A percentile compares a stretch with the other conserved stretches of the same genome.
Conservation (phyloP, 2,888 invertebrate species). For the Aphidius colemani region DNA sequence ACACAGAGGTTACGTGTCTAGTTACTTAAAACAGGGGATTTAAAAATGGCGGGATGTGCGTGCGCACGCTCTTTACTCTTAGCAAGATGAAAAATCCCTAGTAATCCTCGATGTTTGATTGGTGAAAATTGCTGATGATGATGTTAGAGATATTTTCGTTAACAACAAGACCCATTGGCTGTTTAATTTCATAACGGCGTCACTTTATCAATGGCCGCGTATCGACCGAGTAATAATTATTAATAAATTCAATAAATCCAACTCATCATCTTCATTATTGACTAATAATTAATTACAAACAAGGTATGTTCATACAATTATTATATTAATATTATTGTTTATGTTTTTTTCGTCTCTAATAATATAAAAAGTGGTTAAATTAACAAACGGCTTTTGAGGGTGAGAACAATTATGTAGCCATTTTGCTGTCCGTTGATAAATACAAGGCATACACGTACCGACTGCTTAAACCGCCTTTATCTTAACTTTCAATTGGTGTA, state of each 20-base stretch:
- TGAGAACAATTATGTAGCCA: constrained; percentile 46
- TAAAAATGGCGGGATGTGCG: neutral
- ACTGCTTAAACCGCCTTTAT: constrained; percentile 48
- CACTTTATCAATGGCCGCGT: constrained; percentile 43
- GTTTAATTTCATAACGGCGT: constrained; percentile 39
- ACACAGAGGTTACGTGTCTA: too few relatives aligned
- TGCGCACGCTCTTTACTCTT: neutral
- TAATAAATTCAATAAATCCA: constrained; percentile 14
- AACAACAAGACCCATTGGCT: neutral
- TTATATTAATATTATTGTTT: too few relatives aligned
- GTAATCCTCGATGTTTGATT: constrained; percentile 15
- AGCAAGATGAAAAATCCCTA: constrained; percentile 13
- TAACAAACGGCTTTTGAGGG: too few relatives aligned
- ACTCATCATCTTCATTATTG: too few relatives aligned
- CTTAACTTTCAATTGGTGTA: constrained; percentile 35
- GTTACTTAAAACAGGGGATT: neutral
- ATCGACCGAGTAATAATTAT: constrained; percentile 52
- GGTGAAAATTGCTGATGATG: constrained; percentile 26
- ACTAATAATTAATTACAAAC: too few relatives aligned
- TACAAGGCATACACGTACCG: constrained; percentile 58
- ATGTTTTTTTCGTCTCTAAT: constrained; percentile 22
- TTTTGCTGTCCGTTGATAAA: constrained; percentile 61
- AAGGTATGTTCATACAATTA: too few relatives aligned
- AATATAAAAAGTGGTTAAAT: constrained; percentile 25
- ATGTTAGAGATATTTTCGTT: neutral